phyloP scores from a whole-genome alignment of 2,797 vertebrate genomes.

The Hafferia zeledoni region DNA sequence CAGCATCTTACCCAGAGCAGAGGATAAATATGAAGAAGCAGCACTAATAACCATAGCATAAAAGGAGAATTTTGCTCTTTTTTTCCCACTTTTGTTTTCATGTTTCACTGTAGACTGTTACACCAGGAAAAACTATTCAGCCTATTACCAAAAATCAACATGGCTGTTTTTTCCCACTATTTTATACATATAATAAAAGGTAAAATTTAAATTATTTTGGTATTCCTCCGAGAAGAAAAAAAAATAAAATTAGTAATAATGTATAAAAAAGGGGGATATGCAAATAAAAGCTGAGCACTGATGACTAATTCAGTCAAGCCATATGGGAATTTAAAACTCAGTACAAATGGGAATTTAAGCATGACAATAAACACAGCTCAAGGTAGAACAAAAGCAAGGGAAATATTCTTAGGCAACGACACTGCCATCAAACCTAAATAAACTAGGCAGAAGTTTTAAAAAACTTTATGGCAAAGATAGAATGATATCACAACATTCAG shows the following conservation, averaged over 20 bases:
- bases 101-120: neutral
- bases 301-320: neutral
- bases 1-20: neutral
- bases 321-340: neutral
- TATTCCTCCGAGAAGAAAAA: neutral
- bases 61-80: neutral
- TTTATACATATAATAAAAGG: neutral
- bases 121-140: neutral
- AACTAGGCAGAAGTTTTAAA: neutral
- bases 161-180: neutral
- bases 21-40: neutral
- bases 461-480: neutral
- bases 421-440: neutral
- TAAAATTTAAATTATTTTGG: neutral
- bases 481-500: neutral
- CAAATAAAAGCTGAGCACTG: neutral
- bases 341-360: neutral
- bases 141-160: neutral
- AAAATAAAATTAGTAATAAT: neutral
- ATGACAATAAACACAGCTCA: neutral
- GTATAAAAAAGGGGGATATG: neutral
- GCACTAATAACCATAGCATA: neutral
- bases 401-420: neutral
- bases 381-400: neutral
- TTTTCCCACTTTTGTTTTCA: neutral